Percentiles rank a stretch among this genome's conserved stretches.
These are phyloP conservation scores for Meda fulgida DNA, from an alignment of 2,797 vertebrate genomes.

Conservation along the genomic window DNA sequence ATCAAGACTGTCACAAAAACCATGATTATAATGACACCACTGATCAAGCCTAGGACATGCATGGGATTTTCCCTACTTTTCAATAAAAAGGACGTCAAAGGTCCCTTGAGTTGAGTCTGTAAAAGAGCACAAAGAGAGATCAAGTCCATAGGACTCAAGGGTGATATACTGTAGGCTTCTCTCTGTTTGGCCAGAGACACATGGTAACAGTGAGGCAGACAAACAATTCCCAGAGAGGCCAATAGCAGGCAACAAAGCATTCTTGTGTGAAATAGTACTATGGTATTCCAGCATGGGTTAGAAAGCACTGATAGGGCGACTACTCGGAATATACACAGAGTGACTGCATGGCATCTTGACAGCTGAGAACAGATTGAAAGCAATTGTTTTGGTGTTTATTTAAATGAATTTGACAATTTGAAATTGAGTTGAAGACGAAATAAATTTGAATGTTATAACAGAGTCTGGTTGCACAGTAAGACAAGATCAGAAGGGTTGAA, in stretches of 20 bases:
- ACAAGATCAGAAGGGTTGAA: conserved; percentile 82
- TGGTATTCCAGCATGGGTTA: background rate
- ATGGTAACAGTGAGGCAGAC: conserved; percentile 15
- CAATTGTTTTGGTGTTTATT: background rate
- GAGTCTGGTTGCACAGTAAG: conserved; percentile 60
- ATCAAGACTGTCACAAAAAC: conserved; percentile 90
- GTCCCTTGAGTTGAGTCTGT: conserved; percentile 90
- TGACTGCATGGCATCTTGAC: conserved; percentile 22
- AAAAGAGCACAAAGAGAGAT: conserved; percentile 95
- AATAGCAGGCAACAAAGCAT: conserved; percentile 4
- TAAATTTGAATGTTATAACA: background rate
- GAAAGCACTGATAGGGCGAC: background rate
- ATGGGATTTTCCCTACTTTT: conserved; percentile 94
- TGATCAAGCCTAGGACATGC: conserved; percentile 90
- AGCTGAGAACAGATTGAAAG: conserved; percentile 16
- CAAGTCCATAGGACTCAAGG: conserved; percentile 79
- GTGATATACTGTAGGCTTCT: conserved; percentile 39
- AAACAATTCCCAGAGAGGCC: conserved; percentile 15
- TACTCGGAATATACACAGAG: background rate
- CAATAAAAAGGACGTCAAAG: conserved; percentile 93
- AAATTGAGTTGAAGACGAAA: background rate
- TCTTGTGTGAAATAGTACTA: background rate
- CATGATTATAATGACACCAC: conserved; percentile 85
- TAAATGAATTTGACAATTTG: background rate
- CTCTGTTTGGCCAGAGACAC: conserved; percentile 64